Evolutionary conservation across 2,113 vertebrate species (phyloP).

Genomic region (Spea multiplicata): DNA sequence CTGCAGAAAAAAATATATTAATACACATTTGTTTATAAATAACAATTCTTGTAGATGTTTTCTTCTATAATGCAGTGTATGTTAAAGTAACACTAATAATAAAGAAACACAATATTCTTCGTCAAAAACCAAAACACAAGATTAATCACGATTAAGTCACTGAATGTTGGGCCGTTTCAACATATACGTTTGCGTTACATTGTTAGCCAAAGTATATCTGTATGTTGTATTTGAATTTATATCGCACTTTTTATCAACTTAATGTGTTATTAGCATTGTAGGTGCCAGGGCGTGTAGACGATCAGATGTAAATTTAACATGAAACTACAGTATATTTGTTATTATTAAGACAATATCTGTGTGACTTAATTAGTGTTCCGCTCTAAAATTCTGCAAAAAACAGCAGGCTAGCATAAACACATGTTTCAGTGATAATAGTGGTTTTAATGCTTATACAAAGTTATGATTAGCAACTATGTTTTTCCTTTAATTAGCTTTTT

Average conservation of each 20-base stretch:
- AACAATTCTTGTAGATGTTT: too few relatives aligned
- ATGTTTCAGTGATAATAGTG: constrained; percentile 21
- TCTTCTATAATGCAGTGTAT: too few relatives aligned
- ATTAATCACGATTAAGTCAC: too few relatives aligned
- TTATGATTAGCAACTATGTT: constrained; percentile 12
- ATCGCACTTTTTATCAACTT: too few relatives aligned
- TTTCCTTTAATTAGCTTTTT: constrained; percentile 15
- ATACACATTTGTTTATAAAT: too few relatives aligned
- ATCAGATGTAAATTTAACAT: neutral
- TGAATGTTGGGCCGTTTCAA: too few relatives aligned
- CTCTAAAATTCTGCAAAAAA: neutral
- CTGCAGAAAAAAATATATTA: neutral
- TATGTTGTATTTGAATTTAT: too few relatives aligned
- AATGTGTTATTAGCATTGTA: neutral
- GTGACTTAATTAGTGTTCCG: constrained; percentile 4
- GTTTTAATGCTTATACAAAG: neutral
- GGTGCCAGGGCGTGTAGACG: neutral
- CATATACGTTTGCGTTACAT: too few relatives aligned
- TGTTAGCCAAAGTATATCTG: too few relatives aligned
- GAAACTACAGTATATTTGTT: neutral
- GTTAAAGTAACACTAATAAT: too few relatives aligned
- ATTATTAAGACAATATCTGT: constrained; percentile 13
- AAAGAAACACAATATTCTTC: too few relatives aligned
- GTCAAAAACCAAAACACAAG: too few relatives aligned
- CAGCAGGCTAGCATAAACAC: constrained; percentile 13